These are phyloP conservation scores for Cherax destructor DNA, from an alignment of 1,140 invertebrate genomes.

Conservation along the genomic window DNA sequence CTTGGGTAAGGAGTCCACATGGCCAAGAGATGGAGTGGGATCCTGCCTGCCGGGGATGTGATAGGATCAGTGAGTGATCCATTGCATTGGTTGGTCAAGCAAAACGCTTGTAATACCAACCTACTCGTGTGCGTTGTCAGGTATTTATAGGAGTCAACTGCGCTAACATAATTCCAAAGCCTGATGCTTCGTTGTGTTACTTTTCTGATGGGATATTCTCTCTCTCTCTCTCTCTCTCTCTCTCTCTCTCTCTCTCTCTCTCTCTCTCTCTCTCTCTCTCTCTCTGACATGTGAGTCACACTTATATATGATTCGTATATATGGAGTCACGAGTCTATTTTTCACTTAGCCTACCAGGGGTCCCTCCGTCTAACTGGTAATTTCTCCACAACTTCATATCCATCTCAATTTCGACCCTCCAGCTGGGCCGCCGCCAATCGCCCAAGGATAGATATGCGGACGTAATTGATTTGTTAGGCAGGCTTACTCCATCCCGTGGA, in stretches of 20 bases:
- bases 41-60: too few species aligned
- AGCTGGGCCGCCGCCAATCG: slow-evolving; percentile 21
- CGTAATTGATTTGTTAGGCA: slow-evolving; percentile 48
- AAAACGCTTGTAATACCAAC: too few species aligned
- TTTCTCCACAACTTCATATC: slow-evolving; percentile 37
- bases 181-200: background rate
- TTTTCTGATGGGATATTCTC: background rate
- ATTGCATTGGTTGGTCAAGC: too few species aligned
- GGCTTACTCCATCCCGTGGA: slow-evolving; percentile 18
- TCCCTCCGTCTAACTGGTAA: background rate
- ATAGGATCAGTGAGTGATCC: too few species aligned
- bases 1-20: too few species aligned
- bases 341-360: background rate
- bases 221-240: slow-evolving; percentile 8
- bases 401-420: slow-evolving; percentile 51
- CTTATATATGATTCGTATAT: background rate
- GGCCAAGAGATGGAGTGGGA: too few species aligned
- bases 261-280: slow-evolving; percentile 46
- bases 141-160: too few species aligned
- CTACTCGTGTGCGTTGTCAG: too few species aligned
- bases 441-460: slow-evolving; percentile 7
- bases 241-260: slow-evolving; percentile 32
- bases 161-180: too few species aligned
- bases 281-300: slow-evolving; percentile 18
- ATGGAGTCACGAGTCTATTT: background rate